Percentiles rank a stretch among this genome's conserved stretches.
These are phyloP conservation scores for Araneus ventricosus DNA, from an alignment of 1,140 invertebrate genomes.

Conservation along the genomic window DNA sequence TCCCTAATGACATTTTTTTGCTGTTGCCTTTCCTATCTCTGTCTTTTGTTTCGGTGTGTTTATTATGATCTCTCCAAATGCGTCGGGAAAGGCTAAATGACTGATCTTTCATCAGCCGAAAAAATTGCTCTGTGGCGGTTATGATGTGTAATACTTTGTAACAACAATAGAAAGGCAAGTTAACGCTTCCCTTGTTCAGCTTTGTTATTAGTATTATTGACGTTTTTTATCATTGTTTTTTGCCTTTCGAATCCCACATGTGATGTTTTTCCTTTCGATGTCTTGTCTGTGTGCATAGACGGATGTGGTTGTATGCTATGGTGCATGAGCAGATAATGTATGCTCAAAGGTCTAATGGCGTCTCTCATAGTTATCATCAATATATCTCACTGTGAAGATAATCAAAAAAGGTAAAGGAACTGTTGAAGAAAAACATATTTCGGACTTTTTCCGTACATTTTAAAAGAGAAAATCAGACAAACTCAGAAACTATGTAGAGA, in stretches of 20 bases:
- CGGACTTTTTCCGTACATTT: no score
- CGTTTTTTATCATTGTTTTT: background rate
- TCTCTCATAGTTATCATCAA: background rate
- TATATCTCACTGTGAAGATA: background rate
- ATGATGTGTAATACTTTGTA: background rate
- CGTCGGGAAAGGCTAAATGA: constrained; percentile 15
- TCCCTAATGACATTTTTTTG: constrained; percentile 2
- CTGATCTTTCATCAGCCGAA: background rate
- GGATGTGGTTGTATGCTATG: background rate
- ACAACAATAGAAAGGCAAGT: background rate
- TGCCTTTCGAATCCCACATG: background rate
- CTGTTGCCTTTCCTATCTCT: background rate
- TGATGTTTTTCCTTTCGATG: background rate
- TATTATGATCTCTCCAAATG: constrained; percentile 2
- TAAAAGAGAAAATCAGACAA: no score
- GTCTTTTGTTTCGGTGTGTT: background rate
- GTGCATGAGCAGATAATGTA: constrained; percentile 19
- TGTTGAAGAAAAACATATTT: background rate
- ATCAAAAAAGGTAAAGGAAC: background rate
- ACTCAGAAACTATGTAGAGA: no score
- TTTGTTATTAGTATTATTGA: background rate
- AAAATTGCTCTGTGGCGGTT: background rate
- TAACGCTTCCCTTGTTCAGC: background rate
- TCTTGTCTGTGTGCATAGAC: background rate
- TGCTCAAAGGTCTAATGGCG: background rate